phyloP scores from a whole-genome alignment of 1,140 invertebrate species.

The Nymphalis io region DNA sequence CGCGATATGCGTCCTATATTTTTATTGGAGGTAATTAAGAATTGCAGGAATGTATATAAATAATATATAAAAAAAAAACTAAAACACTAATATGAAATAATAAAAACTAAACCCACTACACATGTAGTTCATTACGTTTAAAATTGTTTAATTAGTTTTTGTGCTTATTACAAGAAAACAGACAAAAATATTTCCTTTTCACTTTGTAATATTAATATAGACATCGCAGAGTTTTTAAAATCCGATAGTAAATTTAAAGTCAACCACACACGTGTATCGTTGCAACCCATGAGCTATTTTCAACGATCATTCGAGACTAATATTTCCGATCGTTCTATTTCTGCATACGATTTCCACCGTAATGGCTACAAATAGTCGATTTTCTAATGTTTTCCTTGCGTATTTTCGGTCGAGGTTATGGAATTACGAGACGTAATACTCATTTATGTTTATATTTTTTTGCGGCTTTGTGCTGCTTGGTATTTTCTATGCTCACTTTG shows the following conservation, averaged over 20 bases:
- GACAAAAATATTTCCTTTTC: no score
- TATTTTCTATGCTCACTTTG: no score
- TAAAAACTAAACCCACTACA: no score
- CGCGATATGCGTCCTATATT: no score
- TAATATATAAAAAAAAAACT: no score
- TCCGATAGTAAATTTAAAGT: background rate
- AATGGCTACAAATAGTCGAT: constrained; percentile 14
- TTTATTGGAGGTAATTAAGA: no score
- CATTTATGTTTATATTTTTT: background rate
- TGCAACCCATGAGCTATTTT: constrained; percentile 1
- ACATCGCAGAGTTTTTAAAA: background rate
- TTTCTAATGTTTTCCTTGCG: constrained; percentile 19
- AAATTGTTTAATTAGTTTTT: no score
- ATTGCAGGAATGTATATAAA: no score
- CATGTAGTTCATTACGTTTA: no score
- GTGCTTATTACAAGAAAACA: no score
- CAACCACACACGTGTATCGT: constrained; percentile 1
- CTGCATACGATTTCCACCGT: background rate
- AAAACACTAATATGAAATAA: no score
- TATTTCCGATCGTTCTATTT: constrained; percentile 7
- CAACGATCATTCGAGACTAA: background rate
- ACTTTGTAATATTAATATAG: no score
- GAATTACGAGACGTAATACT: constrained; percentile 1
- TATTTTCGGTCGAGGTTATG: constrained; percentile 8
- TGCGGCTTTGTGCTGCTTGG: background rate